Evolutionary conservation across 2,113 vertebrate genomes (phyloP).

Genomic region (Plecturocebus donacophilus): DNA sequence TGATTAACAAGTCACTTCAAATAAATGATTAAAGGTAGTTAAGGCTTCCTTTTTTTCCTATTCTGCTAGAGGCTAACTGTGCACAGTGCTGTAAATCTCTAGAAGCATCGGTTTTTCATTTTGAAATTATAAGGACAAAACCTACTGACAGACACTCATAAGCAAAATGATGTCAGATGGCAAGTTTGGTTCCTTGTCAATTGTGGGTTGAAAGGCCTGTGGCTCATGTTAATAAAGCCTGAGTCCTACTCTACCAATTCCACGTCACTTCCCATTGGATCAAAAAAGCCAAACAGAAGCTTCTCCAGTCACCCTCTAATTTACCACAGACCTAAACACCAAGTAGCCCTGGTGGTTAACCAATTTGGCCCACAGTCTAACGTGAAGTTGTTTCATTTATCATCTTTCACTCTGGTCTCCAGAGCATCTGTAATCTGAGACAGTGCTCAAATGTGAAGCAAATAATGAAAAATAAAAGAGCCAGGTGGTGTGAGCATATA

Average conservation of each 20-base stretch:
- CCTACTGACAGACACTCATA: not conserved
- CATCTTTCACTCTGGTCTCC: not conserved
- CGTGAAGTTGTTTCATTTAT: not conserved
- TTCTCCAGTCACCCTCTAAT: not conserved
- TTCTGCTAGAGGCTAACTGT: not conserved
- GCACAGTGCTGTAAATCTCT: not conserved
- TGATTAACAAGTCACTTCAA: not conserved
- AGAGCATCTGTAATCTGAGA: not conserved
- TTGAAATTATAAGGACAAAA: slow-evolving; percentile 20
- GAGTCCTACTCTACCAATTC: not conserved
- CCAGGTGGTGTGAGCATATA: not conserved
- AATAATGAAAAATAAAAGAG: slow-evolving; percentile 18
- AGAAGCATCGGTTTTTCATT: not conserved
- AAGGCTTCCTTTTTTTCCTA: not conserved
- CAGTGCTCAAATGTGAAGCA: not conserved
- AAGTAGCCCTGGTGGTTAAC: not conserved
- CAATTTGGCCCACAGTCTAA: not conserved
- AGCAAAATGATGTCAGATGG: not conserved
- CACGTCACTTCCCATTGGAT: not conserved
- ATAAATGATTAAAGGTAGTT: not conserved
- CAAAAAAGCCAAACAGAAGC: not conserved
- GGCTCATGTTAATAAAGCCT: not conserved
- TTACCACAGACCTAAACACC: not conserved
- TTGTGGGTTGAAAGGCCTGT: not conserved
- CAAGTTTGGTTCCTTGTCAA: not conserved